A percentile compares a stretch with the other conserved stretches of the same genome.
phyloP scores from a whole-genome alignment of 2,888 invertebrate species.

The Mythimna loreyi region DNA sequence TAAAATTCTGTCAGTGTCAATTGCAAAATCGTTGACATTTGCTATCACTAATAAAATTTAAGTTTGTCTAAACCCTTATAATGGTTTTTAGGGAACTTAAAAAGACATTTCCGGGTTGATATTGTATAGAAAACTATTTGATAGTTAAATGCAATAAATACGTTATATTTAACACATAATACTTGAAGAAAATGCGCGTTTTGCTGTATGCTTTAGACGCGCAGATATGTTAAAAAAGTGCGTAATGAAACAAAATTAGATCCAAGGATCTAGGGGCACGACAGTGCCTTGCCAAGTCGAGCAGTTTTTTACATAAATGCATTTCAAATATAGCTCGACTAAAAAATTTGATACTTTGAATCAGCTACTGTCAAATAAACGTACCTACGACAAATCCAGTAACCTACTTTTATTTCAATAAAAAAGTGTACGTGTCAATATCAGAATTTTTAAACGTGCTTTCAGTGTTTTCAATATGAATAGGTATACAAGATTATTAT shows the following conservation, averaged over 20 bases:
- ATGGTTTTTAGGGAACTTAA: background rate
- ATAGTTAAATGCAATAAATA: slow-evolving; percentile 58
- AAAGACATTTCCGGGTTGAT: slow-evolving; percentile 10
- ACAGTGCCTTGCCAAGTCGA: too few species aligned
- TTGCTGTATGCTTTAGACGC: slow-evolving; percentile 26
- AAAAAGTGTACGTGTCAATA: slow-evolving; percentile 48
- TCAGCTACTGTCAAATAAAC: slow-evolving; percentile 11
- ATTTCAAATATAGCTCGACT: slow-evolving; percentile 1
- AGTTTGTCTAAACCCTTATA: background rate
- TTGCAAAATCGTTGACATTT: background rate
- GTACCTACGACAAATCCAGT: slow-evolving; percentile 24
- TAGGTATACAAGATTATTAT: slow-evolving; percentile 45
- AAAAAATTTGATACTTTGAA: slow-evolving; percentile 4
- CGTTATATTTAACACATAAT: slow-evolving; percentile 53
- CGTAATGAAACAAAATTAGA: slow-evolving; percentile 31
- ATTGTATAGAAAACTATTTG: slow-evolving; percentile 35
- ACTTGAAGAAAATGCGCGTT: slow-evolving; percentile 48
- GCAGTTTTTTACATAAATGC: background rate
- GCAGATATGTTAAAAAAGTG: slow-evolving; percentile 50
- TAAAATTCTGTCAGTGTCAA: background rate
- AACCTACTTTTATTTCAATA: slow-evolving; percentile 33
- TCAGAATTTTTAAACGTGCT: slow-evolving; percentile 46
- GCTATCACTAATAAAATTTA: background rate
- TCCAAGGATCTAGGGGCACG: slow-evolving; percentile 5
- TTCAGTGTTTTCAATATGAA: slow-evolving; percentile 28